Evolutionary conservation across 2,888 invertebrate species (phyloP), one percentile per base, ranked within the genome.

Genomic region (Leucophenga montana): DNA sequence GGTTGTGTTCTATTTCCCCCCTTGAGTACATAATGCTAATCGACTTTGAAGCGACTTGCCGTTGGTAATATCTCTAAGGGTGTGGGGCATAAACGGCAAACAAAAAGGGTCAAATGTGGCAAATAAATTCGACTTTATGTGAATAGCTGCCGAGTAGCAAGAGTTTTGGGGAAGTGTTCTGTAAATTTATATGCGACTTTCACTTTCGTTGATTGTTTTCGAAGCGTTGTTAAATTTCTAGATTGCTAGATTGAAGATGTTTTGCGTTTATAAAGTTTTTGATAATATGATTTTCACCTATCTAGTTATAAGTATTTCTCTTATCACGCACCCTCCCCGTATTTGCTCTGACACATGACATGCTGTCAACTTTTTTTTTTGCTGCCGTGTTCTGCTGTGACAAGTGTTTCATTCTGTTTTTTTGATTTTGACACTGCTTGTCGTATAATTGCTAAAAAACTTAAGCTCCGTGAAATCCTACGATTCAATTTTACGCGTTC

Each of bases 401-500:
- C 84, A 84, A 81, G 80, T 82, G 77, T 75, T 77, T 73, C 71
- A 71, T 78, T 74, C 84, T 76, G 76, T 78, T 77, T 76, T 75
- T 78, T 53, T 59, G 69, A 73, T 71, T 73, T 71, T 50, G 50
- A 50, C 18, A 16, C 16, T 50, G n/a, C 4, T 5, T 50, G 50
- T 16, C 1, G 16, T 50, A 77, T 82, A 85, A 86, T 86, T 85
- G 86, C 78, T 85, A 86, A 86, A 85, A 85, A 86, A 86, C 84
- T 83, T 85, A 88, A 88, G 87, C 88, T 87, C 78, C 84, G 84
- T 85, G 75, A 87, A 88, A 88, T 88, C 88, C 88, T 83, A 83
- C 79, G 85, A 87, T 88, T 88, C 87, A 88, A 88, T 88, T 89
- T 88, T 88, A 87, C 89, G 88, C 88, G 83, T 77, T 85, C 83